Evolutionary conservation across 2,888 invertebrate genomes (phyloP).

Genomic region (Drosophila nr. fundita): DNA sequence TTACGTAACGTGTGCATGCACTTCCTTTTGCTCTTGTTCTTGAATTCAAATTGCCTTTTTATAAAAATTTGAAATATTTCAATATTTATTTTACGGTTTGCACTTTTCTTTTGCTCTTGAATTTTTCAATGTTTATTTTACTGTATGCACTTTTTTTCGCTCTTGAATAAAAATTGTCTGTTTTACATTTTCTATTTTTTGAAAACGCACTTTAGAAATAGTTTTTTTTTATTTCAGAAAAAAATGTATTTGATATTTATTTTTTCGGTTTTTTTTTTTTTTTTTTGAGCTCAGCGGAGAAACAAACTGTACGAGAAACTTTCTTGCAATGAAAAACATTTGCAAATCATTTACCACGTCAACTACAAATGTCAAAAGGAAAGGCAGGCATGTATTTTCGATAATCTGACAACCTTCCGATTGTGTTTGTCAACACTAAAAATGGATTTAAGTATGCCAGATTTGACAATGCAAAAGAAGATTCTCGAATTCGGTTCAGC

Average conservation of each 20-base stretch:
- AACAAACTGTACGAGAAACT: background rate
- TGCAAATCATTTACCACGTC: background rate
- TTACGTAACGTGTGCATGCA: constrained; percentile 1
- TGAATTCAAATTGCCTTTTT: background rate
- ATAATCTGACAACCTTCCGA: background rate
- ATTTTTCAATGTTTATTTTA: background rate
- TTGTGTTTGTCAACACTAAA: background rate
- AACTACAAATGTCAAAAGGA: background rate
- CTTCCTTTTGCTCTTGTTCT: background rate
- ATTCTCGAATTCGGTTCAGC: too few relatives aligned
- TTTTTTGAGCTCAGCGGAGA: background rate
- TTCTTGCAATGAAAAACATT: constrained; percentile 1
- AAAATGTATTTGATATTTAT: background rate
- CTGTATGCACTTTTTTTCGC: background rate
- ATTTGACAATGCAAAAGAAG: background rate
- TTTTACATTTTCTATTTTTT: background rate
- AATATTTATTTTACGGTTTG: background rate
- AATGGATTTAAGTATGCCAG: background rate
- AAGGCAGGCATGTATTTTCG: constrained; percentile 5
- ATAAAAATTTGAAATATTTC: background rate
- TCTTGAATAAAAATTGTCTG: background rate
- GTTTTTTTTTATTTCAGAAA: background rate
- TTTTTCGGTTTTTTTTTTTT: background rate
- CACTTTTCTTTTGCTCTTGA: background rate
- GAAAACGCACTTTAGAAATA: background rate